Evolutionary conservation across 2,888 invertebrate species (phyloP), one percentile per base, ranked within the genome.

Genomic region (Crossocerus cetratus): DNA sequence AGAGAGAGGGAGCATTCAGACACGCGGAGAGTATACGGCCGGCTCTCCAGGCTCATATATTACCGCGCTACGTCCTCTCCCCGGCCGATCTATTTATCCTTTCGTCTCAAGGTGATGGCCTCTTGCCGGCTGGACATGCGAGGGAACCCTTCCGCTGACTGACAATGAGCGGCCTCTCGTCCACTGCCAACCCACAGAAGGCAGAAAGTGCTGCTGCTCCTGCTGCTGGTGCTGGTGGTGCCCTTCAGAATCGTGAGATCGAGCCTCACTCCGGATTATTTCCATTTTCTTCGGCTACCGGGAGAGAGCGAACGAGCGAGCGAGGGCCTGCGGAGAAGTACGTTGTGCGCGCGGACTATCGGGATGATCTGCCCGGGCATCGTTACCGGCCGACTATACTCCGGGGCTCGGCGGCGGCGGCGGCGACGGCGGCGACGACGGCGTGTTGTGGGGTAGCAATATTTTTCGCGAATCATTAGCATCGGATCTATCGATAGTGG

Each of bases 41-140:
- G 67, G 60, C 65, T 73, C 75, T 68, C 62, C 81, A 74, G 69
- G 79, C 79, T 83, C 83, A 77, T 87, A 86, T 86, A 86, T 86
- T 86, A 83, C 82, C 82, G 74, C 73, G 73, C 74, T 72, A 64
- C 79, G 76, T 78, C 76, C 77, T 83, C 80, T 72, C 72, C 70
- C 82, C 83, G 86, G 70, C 82, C 83, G 86, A 86, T 87, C 87
- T 86, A 86, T 86, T 84, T 86, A 84, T 81, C 83, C 83, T 83
- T 86, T 83, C 83, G 83, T 83, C 81, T 78, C 77, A 80, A 75
- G 76, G 78, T 62, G 79, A 83, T 67, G 80, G 65, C n/a, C 49
- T 49, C 49, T 49, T 16, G 49, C n/a, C 49, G 64, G 32, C 61
- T 69, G 62, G 73, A 65, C 69, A 56, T 63, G 74, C 69, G 60